Conservation (phyloP, 2,113 vertebrate genomes). For the Dolichallabes microphthalmus region DNA sequence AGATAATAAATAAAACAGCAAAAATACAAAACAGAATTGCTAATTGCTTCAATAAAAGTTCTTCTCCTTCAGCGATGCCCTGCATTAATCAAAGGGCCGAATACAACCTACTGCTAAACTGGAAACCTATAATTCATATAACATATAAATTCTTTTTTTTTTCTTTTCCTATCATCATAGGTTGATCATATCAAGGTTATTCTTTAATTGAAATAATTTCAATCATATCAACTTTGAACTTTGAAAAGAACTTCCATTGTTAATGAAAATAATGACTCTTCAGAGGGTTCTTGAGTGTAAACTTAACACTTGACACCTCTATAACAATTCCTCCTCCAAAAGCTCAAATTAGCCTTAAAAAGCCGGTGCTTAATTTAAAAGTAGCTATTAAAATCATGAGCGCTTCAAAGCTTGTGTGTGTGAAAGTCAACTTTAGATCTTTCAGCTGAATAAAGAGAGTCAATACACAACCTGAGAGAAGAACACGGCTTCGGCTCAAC, state of each 20-base stretch:
- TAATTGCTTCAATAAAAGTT: too few species aligned
- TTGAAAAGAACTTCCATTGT: background rate
- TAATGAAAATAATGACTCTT: background rate
- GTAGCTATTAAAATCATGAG: background rate
- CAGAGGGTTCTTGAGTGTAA: background rate
- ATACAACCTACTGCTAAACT: background rate
- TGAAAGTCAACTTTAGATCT: constrained; percentile 15
- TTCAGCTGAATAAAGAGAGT: constrained; percentile 7
- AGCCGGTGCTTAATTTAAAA: background rate
- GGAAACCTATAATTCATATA: background rate
- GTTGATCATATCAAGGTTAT: too few species aligned
- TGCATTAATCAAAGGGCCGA: background rate
- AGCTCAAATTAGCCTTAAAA: background rate
- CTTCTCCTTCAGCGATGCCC: background rate
- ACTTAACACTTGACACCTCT: background rate
- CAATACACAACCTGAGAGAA: constrained; percentile 1
- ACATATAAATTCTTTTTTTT: too few species aligned
- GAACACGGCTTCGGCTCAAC: constrained; percentile 21
- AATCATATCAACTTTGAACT: background rate
- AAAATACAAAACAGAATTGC: background rate
- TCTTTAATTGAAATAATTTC: background rate
- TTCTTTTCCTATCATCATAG: too few species aligned
- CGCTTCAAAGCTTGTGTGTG: background rate
- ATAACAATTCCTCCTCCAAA: background rate
- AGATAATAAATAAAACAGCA: background rate